Conservation (phyloP, 1,140 invertebrate species). For the Heliothis subflexa region DNA sequence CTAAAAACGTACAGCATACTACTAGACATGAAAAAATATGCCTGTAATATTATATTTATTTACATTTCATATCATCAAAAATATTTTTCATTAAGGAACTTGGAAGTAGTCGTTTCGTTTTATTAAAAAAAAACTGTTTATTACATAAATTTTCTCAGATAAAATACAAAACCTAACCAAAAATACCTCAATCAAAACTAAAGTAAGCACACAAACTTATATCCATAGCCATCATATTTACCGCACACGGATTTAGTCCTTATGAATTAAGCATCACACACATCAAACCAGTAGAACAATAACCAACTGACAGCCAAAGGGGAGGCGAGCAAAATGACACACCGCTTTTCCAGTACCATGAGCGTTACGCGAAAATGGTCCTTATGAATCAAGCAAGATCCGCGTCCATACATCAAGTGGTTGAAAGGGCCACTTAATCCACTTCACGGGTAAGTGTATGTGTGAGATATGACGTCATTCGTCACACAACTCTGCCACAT, state of each 20-base stretch:
- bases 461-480: constrained; percentile 76
- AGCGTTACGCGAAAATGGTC: constrained; percentile 32
- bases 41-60: too few species aligned
- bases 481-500: constrained; percentile 71
- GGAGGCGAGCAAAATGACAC: constrained; percentile 29
- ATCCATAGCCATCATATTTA: neutral
- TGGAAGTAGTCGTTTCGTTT: too few species aligned
- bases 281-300: constrained; percentile 12
- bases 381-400: constrained; percentile 69
- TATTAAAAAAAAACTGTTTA: too few species aligned
- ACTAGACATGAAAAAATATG: too few species aligned
- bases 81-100: too few species aligned
- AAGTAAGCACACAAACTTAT: neutral
- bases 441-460: constrained; percentile 68
- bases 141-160: too few species aligned
- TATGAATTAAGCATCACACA: constrained; percentile 20
- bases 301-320: neutral
- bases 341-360: constrained; percentile 1
- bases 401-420: constrained; percentile 66
- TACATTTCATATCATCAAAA: too few species aligned
- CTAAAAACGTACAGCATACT: too few species aligned
- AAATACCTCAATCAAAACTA: neutral
- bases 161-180: too few species aligned
- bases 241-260: neutral
- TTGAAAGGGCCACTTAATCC: constrained; percentile 74